These are phyloP conservation scores for Eonycteris spelaea DNA, from an alignment of 2,113 vertebrate species.

Conservation along the genomic window DNA sequence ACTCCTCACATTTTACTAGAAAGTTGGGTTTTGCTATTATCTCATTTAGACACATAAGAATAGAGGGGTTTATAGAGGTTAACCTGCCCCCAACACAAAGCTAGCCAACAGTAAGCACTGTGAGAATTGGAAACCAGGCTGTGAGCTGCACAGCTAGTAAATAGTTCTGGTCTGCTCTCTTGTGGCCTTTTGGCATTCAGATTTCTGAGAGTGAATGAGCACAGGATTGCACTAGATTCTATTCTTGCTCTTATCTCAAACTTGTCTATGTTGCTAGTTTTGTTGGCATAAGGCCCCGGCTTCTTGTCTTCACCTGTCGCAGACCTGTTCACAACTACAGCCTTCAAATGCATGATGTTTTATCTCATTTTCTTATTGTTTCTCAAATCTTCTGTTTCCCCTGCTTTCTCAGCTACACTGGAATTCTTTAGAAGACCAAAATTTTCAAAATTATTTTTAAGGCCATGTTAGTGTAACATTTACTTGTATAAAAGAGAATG, in stretches of 20 bases:
- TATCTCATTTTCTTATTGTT: neutral
- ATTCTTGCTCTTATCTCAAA: neutral
- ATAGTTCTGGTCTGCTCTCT: neutral
- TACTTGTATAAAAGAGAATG: neutral
- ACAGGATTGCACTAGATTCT: accelerated
- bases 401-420: neutral
- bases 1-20: neutral
- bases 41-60: neutral
- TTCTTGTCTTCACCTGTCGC: neutral
- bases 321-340: neutral
- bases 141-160: neutral
- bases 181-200: neutral
- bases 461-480: neutral
- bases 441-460: neutral
- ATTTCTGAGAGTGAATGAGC: neutral
- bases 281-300: neutral
- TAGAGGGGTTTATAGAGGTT: neutral
- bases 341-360: neutral
- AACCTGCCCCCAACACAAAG: neutral
- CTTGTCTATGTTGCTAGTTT: neutral
- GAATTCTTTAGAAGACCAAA: neutral
- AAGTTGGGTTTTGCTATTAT: neutral
- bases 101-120: too few relatives aligned
- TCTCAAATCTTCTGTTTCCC: neutral
- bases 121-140: neutral